These are phyloP conservation scores for Cygnus atratus DNA, from an alignment of 2,113 vertebrate genomes.

Conservation along the genomic window DNA sequence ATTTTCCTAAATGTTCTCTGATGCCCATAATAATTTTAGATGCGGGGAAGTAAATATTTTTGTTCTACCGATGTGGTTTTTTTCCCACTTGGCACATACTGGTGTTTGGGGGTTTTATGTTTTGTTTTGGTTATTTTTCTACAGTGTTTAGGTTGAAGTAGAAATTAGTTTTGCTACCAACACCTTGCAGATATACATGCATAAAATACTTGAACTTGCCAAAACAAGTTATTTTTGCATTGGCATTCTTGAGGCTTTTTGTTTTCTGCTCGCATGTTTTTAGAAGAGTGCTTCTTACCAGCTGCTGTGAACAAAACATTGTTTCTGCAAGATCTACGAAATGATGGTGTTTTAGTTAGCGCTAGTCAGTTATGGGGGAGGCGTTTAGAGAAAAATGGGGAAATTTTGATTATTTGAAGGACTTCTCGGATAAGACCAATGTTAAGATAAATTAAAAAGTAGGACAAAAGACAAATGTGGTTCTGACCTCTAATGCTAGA, in stretches of 20 bases:
- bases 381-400: neutral
- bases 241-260: neutral
- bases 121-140: constrained; percentile 44
- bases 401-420: neutral
- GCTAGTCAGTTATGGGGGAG: neutral
- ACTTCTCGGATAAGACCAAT: neutral
- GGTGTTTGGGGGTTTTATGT: neutral
- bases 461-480: neutral
- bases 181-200: neutral
- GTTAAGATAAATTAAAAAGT: neutral
- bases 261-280: constrained; percentile 42
- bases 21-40: constrained; percentile 19
- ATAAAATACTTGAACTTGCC: constrained; percentile 12
- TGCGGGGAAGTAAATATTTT: constrained; percentile 34
- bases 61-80: neutral
- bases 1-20: constrained; percentile 10
- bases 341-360: neutral
- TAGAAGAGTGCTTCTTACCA: constrained; percentile 7
- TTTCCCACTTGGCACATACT: neutral
- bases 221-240: constrained; percentile 58
- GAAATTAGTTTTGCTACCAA: constrained; percentile 15
- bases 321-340: neutral
- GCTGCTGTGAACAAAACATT: constrained; percentile 14
- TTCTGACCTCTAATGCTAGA: neutral
- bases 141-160: neutral